These are phyloP conservation scores for Tipula lateralis DNA, from an alignment of 2,888 invertebrate genomes.

Conservation along the genomic window DNA sequence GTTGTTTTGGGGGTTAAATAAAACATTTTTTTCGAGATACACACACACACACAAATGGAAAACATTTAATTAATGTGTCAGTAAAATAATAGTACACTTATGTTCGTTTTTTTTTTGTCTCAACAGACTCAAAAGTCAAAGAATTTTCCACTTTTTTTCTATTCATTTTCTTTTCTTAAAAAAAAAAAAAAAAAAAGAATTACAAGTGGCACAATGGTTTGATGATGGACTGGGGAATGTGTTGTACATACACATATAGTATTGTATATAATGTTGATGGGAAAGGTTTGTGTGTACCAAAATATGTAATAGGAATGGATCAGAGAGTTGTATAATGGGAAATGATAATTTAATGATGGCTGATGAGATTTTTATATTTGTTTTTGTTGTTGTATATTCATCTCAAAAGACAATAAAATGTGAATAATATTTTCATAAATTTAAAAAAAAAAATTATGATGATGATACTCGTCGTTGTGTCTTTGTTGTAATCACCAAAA, in stretches of 20 bases:
- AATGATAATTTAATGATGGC: slow-evolving; percentile 24
- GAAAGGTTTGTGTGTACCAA: neutral
- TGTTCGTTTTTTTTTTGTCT: slow-evolving; percentile 1
- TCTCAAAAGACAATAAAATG: slow-evolving; percentile 15
- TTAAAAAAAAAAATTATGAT: neutral
- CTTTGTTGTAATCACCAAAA: slow-evolving; percentile 24
- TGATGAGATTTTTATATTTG: slow-evolving; percentile 24
- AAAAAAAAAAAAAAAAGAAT: neutral
- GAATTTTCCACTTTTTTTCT: slow-evolving; percentile 20
- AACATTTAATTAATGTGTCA: slow-evolving; percentile 24
- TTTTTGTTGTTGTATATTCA: neutral
- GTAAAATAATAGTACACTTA: slow-evolving; percentile 24
- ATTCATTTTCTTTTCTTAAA: neutral
- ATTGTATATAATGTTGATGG: neutral
- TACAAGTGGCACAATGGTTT: neutral
- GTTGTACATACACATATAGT: neutral
- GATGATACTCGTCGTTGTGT: neutral
- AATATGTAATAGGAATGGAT: slow-evolving; percentile 3
- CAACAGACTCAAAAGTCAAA: slow-evolving; percentile 11
- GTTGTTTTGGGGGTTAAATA: slow-evolving; percentile 1
- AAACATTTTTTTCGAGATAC: neutral
- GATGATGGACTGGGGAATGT: slow-evolving; percentile 19
- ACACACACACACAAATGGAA: neutral
- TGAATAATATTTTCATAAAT: slow-evolving; percentile 24
- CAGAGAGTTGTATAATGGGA: neutral